These are phyloP conservation scores for Piaya cayana DNA, from an alignment of 2,113 vertebrate genomes.

Conservation along the genomic window DNA sequence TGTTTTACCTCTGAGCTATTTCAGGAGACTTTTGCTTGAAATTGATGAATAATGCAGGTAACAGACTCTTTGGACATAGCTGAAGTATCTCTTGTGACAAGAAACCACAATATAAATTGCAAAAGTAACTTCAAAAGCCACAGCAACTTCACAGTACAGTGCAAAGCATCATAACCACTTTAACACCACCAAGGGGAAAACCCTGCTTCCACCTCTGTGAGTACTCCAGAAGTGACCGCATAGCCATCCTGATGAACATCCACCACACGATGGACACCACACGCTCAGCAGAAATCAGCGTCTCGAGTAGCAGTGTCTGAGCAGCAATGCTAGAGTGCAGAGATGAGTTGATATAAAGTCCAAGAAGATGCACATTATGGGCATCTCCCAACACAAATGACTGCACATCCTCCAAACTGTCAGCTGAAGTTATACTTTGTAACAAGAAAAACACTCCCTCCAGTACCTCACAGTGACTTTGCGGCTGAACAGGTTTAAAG, in stretches of 20 bases:
- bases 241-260: not conserved
- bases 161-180: not conserved
- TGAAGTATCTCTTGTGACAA: not conserved
- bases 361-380: not conserved
- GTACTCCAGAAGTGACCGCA: not conserved
- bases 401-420: not conserved
- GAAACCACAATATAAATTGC: not conserved
- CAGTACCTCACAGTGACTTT: not conserved
- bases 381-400: not conserved
- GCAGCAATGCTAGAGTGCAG: not conserved
- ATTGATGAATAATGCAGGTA: not conserved
- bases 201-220: not conserved
- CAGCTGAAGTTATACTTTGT: not conserved
- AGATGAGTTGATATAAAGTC: not conserved
- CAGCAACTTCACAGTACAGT: not conserved
- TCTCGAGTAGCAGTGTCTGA: not conserved
- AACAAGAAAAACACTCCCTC: not conserved
- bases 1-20: not conserved
- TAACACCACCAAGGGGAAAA: not conserved
- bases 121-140: not conserved
- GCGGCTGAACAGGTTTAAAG: not conserved
- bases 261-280: accelerated
- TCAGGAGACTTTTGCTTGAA: not conserved
- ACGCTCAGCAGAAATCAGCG: not conserved
- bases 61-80: not conserved